Evolutionary conservation across 2,797 vertebrate genomes (phyloP), one percentile per base, ranked within the genome.

Genomic region (Urosaurus nigricauda): DNA sequence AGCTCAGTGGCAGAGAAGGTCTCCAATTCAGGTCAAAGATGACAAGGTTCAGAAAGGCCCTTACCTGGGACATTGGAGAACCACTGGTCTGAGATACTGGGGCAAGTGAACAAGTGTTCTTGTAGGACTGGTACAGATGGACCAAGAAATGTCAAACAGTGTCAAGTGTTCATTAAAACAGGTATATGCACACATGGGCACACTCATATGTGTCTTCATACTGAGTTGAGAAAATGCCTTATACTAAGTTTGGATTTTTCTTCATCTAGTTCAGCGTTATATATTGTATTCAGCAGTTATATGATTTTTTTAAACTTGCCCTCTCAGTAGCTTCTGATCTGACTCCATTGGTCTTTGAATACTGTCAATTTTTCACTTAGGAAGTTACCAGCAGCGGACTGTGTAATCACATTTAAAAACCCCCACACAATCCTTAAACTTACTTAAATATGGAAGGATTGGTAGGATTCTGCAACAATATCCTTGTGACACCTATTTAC

Each of bases 381-480:
- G 47, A 71, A 40, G 5, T 40, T 2, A 51, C 6, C 3, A 35
- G 24, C 16, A 53, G 19, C 13, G 47, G 26, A 21, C 19, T n/a
- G 13, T 5, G 6, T 43, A 58, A 29, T 40, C 51, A 79, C 43
- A 37, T 40, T 56, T 9, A 32, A 16, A 70, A 40, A 35, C n/a
- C n/a, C n/a, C n/a, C n/a, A 80, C 11, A 80, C 51, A 24, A 5
- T 29, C 53, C 16, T 51, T 70, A 11, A 4, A 3, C 1, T 14
- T 53, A 13, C 12, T 40, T 75, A 32, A 32, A 13, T 29, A 77
- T 77, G 5, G 0, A 40, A 19, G 21, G 40, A 71, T 63, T 82
- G 92, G 47, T 16, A 58, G 87, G 77, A 83, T 29, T 21, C 0
- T 12, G 86, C 40, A 84, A 93, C 35, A n/a, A 3, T 37, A 14